Conservation (phyloP, 2,113 vertebrate genomes). For the Raja brachyura region DNA sequence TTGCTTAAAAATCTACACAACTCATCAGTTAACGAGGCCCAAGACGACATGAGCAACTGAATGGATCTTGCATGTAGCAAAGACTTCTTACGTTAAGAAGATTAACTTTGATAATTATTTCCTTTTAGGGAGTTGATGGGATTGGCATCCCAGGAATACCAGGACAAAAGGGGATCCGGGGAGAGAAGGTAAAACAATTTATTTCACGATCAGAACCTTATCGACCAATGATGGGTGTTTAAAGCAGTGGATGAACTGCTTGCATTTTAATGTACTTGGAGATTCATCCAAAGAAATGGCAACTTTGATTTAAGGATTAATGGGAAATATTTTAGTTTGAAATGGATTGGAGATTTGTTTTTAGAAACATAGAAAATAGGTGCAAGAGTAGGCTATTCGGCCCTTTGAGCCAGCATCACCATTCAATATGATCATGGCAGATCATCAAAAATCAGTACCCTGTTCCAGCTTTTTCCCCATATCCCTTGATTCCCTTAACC, state of each 20-base stretch:
- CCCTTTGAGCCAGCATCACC: no score
- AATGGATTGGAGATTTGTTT: neutral
- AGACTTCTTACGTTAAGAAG: neutral
- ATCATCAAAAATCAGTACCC: no score
- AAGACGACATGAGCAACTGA: no score
- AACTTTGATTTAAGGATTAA: neutral
- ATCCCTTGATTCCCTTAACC: no score
- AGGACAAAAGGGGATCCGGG: conserved; percentile 58
- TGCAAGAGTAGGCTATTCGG: no score
- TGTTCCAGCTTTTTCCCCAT: no score
- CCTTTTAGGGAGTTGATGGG: conserved; percentile 63
- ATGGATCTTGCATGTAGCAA: no score
- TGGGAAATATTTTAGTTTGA: neutral
- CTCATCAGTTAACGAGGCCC: no score
- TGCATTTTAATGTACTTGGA: neutral
- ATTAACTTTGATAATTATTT: neutral
- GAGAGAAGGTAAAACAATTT: conserved; percentile 60
- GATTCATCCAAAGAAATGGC: neutral
- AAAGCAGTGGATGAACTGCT: neutral
- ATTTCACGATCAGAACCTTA: neutral
- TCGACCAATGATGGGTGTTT: no score
- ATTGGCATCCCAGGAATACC: conserved; percentile 60
- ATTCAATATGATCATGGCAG: no score
- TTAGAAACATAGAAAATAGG: neutral
- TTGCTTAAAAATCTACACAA: no score